Percentiles rank a stretch among this genome's conserved stretches.
These are phyloP conservation scores for Diachasmimorpha longicaudata DNA, from an alignment of 1,140 invertebrate species.

Conservation along the genomic window DNA sequence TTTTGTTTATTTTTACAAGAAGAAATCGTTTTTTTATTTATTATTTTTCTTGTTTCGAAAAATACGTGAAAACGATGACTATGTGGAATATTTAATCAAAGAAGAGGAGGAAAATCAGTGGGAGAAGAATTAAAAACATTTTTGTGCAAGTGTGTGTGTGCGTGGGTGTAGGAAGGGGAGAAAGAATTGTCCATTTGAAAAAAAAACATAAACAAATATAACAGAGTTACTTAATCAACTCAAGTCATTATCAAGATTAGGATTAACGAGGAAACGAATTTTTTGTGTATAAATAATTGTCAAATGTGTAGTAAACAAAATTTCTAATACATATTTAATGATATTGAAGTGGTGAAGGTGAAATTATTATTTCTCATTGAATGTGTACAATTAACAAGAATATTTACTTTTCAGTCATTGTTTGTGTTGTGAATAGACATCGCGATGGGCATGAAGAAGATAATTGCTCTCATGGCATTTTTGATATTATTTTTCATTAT, in stretches of 20 bases:
- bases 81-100: conserved; percentile 35
- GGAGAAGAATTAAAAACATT: conserved; percentile 44
- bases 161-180: neutral
- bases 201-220: neutral
- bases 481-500: neutral
- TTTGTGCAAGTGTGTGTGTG: neutral
- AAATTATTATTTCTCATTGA: neutral
- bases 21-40: neutral
- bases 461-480: neutral
- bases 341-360: neutral
- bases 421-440: neutral
- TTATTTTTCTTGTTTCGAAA: neutral
- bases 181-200: conserved; percentile 31
- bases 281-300: conserved; percentile 9
- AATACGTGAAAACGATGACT: neutral
- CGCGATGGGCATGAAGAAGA: neutral
- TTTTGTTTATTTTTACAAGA: neutral
- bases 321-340: neutral
- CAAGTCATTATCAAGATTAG: conserved; percentile 47
- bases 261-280: conserved; percentile 29
- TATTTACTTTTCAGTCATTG: neutral
- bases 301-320: neutral
- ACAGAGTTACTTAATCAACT: conserved; percentile 47
- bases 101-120: conserved; percentile 53
- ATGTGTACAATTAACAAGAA: neutral